phyloP scores from a whole-genome alignment of 2,797 vertebrate species.

The Champsocephalus esox region DNA sequence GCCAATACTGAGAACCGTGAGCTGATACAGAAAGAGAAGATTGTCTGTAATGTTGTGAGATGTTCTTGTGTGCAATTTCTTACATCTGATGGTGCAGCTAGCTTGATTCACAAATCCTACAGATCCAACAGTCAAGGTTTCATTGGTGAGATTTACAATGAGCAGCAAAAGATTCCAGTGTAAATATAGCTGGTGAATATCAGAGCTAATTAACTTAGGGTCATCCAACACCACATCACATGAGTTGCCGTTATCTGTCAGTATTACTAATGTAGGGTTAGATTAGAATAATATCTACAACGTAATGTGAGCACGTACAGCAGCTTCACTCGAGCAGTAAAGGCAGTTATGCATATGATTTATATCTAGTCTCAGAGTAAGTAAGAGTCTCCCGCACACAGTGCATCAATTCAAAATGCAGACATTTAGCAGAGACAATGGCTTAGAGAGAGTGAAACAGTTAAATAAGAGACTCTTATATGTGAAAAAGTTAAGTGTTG shows the following conservation, averaged over 20 bases:
- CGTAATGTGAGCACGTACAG: background rate
- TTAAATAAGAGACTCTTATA: background rate
- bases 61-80: conserved; percentile 16
- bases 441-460: background rate
- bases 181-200: conserved; percentile 4
- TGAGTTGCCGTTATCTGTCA: background rate
- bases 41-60: conserved; percentile 1
- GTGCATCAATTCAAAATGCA: background rate
- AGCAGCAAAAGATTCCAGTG: background rate
- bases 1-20: conserved; percentile 20
- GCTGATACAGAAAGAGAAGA: conserved; percentile 14
- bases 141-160: conserved; percentile 14
- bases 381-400: background rate
- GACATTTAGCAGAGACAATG: background rate
- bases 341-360: conserved; percentile 11
- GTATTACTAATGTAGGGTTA: background rate
- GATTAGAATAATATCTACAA: background rate
- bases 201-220: conserved; percentile 37
- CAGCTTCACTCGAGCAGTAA: background rate
- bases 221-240: conserved; percentile 1
- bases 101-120: conserved; percentile 20
- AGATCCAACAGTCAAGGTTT: background rate
- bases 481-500: conserved; percentile 2
- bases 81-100: background rate
- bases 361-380: background rate